Evolutionary conservation across 1,140 invertebrate species (phyloP), one percentile per base, ranked within the genome.

Genomic region (Pseudoatta argentina): DNA sequence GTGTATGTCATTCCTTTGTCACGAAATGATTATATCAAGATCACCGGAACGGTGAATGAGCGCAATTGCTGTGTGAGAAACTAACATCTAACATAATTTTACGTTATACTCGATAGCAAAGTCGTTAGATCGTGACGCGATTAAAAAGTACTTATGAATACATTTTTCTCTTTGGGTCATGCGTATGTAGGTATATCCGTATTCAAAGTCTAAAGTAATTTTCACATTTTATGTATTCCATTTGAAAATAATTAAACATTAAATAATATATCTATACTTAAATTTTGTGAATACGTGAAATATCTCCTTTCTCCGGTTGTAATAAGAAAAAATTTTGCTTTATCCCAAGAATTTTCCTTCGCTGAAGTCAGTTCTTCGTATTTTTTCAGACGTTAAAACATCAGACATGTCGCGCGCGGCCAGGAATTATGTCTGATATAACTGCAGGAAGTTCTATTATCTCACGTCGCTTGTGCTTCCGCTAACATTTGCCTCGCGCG

Each of bases 341-440:
- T 34, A 57, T 75, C 66, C 21, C 12, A 21, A 64, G 44, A 78
- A 48, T 78, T 69, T 69, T 51, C 18, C 76, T 16, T 51, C 59
- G 8, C 61, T 30, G 27, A 5, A 64, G 59, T 78, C 39, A 18
- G 34, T 16, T 53, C n/a, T 48, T 18, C 24, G 24, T 73, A 63
- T 73, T 75, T 61, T 75, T 61, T 21, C 39, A 61, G 55, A 61
- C 69, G 27, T 75, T 61, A 63, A 30, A 83, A 83, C 57, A 83
- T 48, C 53, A 27, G 55, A 34, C 55, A 27, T 75, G 24, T 73
- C 27, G 24, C n/a, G 55, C 69, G 55, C 69, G 67, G 55, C 69
- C 53, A 27, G 24, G 69, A 83, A 83, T 83, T 83, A 83, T 61
- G 69, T 75, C 79, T 55, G 69, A 83, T 83, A 83, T 83, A 83